Conservation (phyloP, 2,888 invertebrate species). For the Pachycephus smyrnensis region DNA sequence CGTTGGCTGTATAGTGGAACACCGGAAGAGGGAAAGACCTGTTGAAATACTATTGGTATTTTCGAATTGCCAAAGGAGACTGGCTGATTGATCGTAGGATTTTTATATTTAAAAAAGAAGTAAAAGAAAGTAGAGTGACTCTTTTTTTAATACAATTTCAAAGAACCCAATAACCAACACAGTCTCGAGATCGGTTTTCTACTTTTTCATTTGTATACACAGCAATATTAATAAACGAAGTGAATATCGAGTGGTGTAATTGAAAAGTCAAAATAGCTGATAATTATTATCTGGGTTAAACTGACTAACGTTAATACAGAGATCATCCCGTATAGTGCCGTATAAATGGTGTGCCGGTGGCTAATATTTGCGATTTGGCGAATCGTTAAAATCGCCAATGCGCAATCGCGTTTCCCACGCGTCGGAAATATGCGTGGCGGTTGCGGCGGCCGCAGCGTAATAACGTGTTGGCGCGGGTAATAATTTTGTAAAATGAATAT, state of each 20-base stretch:
- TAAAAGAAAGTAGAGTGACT: too few species aligned
- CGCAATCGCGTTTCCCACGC: not conserved
- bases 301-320: not conserved
- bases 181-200: not conserved
- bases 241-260: not conserved
- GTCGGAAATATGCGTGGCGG: not conserved
- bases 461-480: not conserved
- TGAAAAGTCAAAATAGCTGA: not conserved
- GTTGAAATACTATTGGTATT: constrained; percentile 22
- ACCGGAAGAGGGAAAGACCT: constrained; percentile 23
- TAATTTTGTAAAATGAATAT: not conserved
- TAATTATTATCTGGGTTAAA: not conserved
- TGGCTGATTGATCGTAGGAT: not conserved
- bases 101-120: not conserved
- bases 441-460: not conserved
- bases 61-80: constrained; percentile 26
- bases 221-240: not conserved
- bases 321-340: not conserved
- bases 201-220: not conserved
- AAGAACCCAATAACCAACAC: not conserved
- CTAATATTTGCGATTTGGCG: not conserved
- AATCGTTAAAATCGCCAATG: not conserved
- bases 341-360: not conserved
- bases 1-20: not conserved
- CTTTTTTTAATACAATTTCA: not conserved